Base-by-base conservation (phyloP, 2,888 invertebrate species). In the Craniophora ligustri region DNA sequence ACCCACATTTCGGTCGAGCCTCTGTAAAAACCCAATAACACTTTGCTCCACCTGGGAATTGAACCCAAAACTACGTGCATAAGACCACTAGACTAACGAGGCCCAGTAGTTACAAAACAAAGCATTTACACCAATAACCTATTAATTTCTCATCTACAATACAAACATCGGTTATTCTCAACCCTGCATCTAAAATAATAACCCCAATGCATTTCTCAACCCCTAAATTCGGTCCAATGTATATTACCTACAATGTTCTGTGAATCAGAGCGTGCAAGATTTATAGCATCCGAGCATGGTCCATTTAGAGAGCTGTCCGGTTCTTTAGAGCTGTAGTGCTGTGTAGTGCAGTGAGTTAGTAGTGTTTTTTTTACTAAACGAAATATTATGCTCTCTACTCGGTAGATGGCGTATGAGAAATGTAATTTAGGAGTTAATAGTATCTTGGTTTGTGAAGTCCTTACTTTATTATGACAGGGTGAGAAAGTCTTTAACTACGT, bases 201-300 rank as follows among this genome's bases (percentile, higher is more conserved):
- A 44, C 28, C 23, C 0, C 6, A 13, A 3, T 11, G 8, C 16
- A 35, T 26, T 16, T 8, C 10, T 11, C 18, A 18, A 15, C 31
- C 34, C n/a, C 38, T 50, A 53, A 49, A 50, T 39, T 41, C 34
- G 35, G 39, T 32, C 46, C 18, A 53, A 28, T 34, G 49, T 62
- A 50, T 54, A 68, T 49, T 60, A 62, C 69, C 61, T 59, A 56
- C 56, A 61, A 38, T 57, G 61, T 55, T 48, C 47, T 39, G 40
- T 41, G 72, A 76, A 76, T 71, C 72, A 72, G 78, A 74, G 63
- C 78, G 75, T 46, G 55, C 18, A 72, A 71, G 75, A 81, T 80
- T 75, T 78, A 81, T 65, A 42, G 66, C 15, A 35, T 26, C 57
- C 11, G 32, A 65, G 62, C 65, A 58, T 69, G 68, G 65, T 55